Conservation (phyloP, 2,888 invertebrate genomes). For the Fragum sueziense region DNA sequence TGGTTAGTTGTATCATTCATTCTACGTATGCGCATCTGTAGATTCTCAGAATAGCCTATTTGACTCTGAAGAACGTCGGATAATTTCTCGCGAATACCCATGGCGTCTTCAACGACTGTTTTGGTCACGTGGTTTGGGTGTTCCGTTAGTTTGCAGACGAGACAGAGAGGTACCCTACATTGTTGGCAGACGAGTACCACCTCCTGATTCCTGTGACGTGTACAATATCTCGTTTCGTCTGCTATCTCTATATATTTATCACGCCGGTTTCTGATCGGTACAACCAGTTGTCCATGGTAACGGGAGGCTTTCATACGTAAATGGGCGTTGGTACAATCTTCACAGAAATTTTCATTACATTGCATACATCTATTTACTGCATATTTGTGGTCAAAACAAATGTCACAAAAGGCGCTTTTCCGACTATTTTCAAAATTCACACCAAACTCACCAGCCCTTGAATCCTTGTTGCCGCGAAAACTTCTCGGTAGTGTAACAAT, state of each 20-base stretch:
- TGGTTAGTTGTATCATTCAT: constrained; percentile 28
- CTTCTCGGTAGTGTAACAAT: constrained; percentile 17
- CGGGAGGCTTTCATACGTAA: constrained; percentile 55
- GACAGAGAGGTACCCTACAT: constrained; percentile 40
- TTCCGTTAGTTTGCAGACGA: constrained; percentile 50
- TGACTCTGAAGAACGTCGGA: constrained; percentile 39
- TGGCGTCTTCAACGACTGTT: constrained; percentile 47
- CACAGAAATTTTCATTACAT: constrained; percentile 52
- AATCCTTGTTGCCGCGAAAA: background rate
- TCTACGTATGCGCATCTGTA: constrained; percentile 29
- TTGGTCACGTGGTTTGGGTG: constrained; percentile 55
- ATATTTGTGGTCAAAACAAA: constrained; percentile 31
- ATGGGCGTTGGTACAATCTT: constrained; percentile 51
- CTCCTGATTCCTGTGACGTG: constrained; percentile 50
- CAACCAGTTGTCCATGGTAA: constrained; percentile 51
- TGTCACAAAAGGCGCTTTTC: constrained; percentile 37
- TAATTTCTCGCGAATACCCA: constrained; percentile 32
- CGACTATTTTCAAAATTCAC: background rate
- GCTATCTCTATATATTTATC: background rate
- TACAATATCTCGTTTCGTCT: constrained; percentile 24
- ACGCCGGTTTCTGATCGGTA: constrained; percentile 33
- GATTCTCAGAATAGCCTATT: constrained; percentile 35
- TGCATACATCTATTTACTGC: constrained; percentile 50
- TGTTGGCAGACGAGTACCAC: constrained; percentile 47
- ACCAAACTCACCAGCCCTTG: background rate